Evolutionary conservation across 2,113 vertebrate genomes (phyloP).

Genomic region (Vanacampus margaritifer): DNA sequence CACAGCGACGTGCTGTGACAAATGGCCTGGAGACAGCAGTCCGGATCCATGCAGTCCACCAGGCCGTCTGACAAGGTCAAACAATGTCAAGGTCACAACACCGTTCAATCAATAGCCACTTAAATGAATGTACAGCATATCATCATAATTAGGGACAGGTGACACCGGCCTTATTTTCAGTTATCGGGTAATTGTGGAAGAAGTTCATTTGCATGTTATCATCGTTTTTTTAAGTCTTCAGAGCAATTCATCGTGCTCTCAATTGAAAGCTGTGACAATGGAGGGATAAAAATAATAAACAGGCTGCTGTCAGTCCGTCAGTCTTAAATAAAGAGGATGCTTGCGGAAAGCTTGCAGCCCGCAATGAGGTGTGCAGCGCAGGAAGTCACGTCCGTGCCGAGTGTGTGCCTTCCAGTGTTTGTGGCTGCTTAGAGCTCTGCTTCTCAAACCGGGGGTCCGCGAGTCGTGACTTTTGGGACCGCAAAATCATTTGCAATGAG

Average conservation of each 20-base stretch:
- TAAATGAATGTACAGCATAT: neutral
- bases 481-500: neutral
- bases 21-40: slow-evolving; percentile 91
- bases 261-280: neutral
- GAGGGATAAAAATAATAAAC: slow-evolving; percentile 66
- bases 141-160: too few relatives aligned
- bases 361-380: slow-evolving; percentile 47
- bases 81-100: slow-evolving; percentile 20
- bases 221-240: too few relatives aligned
- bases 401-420: slow-evolving; percentile 56
- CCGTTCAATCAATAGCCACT: slow-evolving; percentile 11
- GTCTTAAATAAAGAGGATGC: slow-evolving; percentile 49
- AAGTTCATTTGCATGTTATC: too few relatives aligned
- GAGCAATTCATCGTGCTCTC: slow-evolving; percentile 22
- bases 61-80: slow-evolving; percentile 82
- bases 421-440: slow-evolving; percentile 49
- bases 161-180: too few relatives aligned
- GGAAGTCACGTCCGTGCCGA: slow-evolving; percentile 54
- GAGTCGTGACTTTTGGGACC: neutral
- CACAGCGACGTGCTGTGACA: slow-evolving; percentile 88
- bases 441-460: slow-evolving; percentile 32
- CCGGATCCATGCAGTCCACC: slow-evolving; percentile 97
- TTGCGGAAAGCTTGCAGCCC: slow-evolving; percentile 29
- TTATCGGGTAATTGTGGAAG: too few relatives aligned
- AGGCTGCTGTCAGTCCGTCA: slow-evolving; percentile 65